These are phyloP conservation scores for Cryptocephalus primarius DNA, from an alignment of 2,888 invertebrate genomes.

Conservation along the genomic window DNA sequence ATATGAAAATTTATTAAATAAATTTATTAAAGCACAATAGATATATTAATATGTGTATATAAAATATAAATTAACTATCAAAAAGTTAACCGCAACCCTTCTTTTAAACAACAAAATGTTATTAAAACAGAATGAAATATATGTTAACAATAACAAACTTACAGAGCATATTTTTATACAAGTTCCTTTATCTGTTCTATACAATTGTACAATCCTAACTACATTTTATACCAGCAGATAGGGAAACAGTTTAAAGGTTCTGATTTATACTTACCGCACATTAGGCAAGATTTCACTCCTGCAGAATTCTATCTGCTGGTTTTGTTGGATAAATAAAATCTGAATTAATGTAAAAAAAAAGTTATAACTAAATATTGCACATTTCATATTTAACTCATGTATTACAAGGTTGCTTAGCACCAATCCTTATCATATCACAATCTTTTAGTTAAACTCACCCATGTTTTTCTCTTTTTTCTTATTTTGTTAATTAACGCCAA, in stretches of 20 bases:
- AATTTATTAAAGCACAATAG: constrained; percentile 19
- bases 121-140: constrained; percentile 16
- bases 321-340: constrained; percentile 1
- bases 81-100: constrained; percentile 25
- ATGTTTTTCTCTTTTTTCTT: constrained; percentile 9
- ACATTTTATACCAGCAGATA: background rate
- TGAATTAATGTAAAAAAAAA: constrained; percentile 12
- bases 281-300: too few species aligned
- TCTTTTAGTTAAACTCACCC: constrained; percentile 24
- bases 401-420: constrained; percentile 35
- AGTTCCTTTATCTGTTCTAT: constrained; percentile 15
- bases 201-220: constrained; percentile 16
- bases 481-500: constrained; percentile 20
- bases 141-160: constrained; percentile 18
- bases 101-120: constrained; percentile 17
- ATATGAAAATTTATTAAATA: constrained; percentile 20
- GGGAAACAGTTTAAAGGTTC: too few species aligned
- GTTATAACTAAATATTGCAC: constrained; percentile 38
- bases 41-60: constrained; percentile 20
- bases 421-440: constrained; percentile 40
- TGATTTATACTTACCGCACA: too few species aligned
- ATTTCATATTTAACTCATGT: constrained; percentile 20
- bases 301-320: background rate
- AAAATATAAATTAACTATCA: constrained; percentile 23
- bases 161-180: constrained; percentile 15